Evolutionary conservation across 2,888 invertebrate species (phyloP).

Genomic region (Ptychoptera albimana): DNA sequence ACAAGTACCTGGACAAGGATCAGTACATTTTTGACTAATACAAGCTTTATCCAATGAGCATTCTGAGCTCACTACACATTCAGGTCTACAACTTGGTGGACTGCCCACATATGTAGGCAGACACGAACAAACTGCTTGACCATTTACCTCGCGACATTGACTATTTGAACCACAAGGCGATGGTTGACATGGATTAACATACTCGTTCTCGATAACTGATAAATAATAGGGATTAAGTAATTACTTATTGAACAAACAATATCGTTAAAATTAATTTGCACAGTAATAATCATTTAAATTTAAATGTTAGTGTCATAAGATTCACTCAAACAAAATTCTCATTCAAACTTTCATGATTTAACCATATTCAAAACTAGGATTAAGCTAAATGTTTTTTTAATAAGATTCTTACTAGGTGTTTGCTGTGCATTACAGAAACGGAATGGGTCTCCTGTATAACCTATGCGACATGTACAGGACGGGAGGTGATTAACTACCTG

Average conservation of each 20-base stretch:
- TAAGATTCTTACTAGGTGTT: constrained; percentile 35
- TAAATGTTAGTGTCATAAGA: constrained; percentile 10
- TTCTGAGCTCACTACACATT: constrained; percentile 38
- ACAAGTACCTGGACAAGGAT: constrained; percentile 57
- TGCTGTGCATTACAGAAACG: constrained; percentile 38
- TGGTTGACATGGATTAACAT: constrained; percentile 30
- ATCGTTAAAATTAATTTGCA: too few relatives aligned
- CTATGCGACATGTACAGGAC: constrained; percentile 47
- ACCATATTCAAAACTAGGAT: background rate
- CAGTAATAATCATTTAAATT: too few relatives aligned
- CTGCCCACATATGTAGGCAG: constrained; percentile 39
- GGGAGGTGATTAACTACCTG: constrained; percentile 56
- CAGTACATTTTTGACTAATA: constrained; percentile 46
- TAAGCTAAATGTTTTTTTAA: too few relatives aligned
- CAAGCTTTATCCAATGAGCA: constrained; percentile 42
- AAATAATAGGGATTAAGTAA: background rate
- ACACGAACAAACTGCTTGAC: constrained; percentile 41
- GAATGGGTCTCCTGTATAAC: constrained; percentile 51
- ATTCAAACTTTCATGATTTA: too few relatives aligned
- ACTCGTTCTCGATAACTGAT: constrained; percentile 17
- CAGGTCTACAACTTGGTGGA: constrained; percentile 42
- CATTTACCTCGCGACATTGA: constrained; percentile 45
- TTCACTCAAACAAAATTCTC: constrained; percentile 8
- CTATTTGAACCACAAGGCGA: constrained; percentile 67
- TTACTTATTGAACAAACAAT: constrained; percentile 12